Evolutionary conservation across 1,140 invertebrate species (phyloP), one percentile per base, ranked within the genome.

Genomic region (Psix sp.): DNA sequence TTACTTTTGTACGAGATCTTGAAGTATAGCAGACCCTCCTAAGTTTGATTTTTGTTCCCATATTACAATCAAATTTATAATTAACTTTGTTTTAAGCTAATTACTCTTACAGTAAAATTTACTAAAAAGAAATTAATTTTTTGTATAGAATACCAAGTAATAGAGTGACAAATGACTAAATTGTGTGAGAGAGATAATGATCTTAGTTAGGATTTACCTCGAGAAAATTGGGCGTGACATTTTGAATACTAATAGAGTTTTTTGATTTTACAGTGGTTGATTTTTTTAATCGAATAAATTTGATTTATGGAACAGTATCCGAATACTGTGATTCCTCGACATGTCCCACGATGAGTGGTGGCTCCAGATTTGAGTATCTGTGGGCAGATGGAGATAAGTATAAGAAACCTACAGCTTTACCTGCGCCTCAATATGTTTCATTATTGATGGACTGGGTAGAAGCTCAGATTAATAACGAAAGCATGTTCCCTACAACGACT

Each of bases 371-470:
- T 87, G 96, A 98, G 84, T 98, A 98, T 84, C 87, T 97, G 13
- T 98, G 96, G 96, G 94, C 94, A 38, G 96, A 98, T 88, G 94
- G 93, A 56, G 89, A 91, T 20, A 90, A 89, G 72, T 97, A 94
- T 80, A 97, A 96, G 83, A 97, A 95, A 82, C 96, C 96, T 5
- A 96, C 94, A 17, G 90, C 92, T 40, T 83, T 98, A 43, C 94
- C 96, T 11, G 96, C 96, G 5, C 93, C 93, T 16, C 91, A 95
- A 80, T 98, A 98, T 84, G 93, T 98, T 56, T 89, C 91, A 59
- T 88, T 95, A 33, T 87, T 98, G 13, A 98, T 98, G 95, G 96
- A 98, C 80, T 98, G 96, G 96, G 93, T 95, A 36, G 96, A 98
- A 87, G 82, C 89, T 13, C 95, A 97, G 87, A 98, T 98, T 66